Conservation (phyloP, 2,113 vertebrate species). For the Tympanuchus pallidicinctus region DNA sequence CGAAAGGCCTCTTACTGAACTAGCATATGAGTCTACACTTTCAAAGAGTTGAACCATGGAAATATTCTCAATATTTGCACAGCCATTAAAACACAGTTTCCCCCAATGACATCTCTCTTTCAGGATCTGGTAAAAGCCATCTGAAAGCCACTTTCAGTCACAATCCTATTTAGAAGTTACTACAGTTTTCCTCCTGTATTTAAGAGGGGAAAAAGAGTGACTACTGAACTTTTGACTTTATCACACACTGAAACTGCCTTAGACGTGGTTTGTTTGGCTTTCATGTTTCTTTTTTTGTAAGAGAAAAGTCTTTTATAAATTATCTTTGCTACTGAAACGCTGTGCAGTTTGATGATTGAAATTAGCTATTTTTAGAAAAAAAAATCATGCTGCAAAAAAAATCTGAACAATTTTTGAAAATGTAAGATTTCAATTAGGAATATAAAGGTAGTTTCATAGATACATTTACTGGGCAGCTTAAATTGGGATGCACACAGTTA, state of each 20-base stretch:
- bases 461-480: conserved; percentile 45
- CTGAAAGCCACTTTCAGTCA: conserved; percentile 52
- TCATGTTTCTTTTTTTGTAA: conserved; percentile 62
- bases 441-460: conserved; percentile 50
- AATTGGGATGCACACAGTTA: conserved; percentile 41
- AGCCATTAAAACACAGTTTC: conserved; percentile 43
- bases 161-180: conserved; percentile 25
- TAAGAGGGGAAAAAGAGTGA: neutral
- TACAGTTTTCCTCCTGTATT: neutral
- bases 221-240: conserved; percentile 47
- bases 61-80: conserved; percentile 36
- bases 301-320: conserved; percentile 70
- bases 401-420: conserved; percentile 64
- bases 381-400: conserved; percentile 52
- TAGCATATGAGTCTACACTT: neutral
- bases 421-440: conserved; percentile 62
- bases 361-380: conserved; percentile 64
- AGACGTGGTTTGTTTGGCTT: conserved; percentile 51
- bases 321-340: conserved; percentile 66
- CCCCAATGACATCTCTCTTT: conserved; percentile 27
- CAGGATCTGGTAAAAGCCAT: conserved; percentile 57
- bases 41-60: conserved; percentile 10
- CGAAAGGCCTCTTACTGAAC: conserved; percentile 26
- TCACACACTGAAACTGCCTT: conserved; percentile 65
- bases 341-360: conserved; percentile 70